These are phyloP conservation scores for Calosoma granatense DNA, from an alignment of 1,140 invertebrate genomes.

Conservation along the genomic window DNA sequence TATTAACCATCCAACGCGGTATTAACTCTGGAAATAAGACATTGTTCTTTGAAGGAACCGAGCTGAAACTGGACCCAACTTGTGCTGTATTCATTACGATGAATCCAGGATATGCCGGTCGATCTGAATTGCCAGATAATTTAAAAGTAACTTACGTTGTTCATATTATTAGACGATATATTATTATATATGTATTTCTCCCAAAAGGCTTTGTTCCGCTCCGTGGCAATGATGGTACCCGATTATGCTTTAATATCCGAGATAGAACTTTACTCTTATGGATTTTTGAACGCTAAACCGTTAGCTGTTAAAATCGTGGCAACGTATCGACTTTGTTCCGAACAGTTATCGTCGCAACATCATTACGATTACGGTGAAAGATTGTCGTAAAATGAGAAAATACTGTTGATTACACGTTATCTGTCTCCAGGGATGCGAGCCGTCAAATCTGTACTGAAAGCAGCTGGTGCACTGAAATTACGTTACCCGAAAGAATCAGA, in stretches of 20 bases:
- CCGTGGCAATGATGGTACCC: constrained; percentile 97
- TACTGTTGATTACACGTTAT: constrained; percentile 10
- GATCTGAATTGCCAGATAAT: constrained; percentile 87
- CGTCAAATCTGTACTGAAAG: constrained; percentile 81
- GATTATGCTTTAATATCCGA: constrained; percentile 93
- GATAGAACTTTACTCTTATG: constrained; percentile 86
- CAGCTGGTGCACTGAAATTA: constrained; percentile 82
- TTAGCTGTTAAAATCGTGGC: constrained; percentile 91
- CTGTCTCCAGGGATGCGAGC: constrained; percentile 59
- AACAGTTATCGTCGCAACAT: constrained; percentile 87
- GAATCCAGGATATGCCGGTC: constrained; percentile 89
- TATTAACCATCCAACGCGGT: constrained; percentile 64
- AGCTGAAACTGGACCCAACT: constrained; percentile 75
- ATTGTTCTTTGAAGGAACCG: constrained; percentile 82
- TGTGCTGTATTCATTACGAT: constrained; percentile 95
- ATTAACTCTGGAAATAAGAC: constrained; percentile 65
- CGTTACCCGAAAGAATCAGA: constrained; percentile 78
- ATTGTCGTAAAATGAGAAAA: neutral
- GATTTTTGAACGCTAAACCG: constrained; percentile 82
- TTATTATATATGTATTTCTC: neutral
- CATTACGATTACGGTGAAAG: constrained; percentile 89
- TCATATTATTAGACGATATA: neutral
- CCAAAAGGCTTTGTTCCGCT: constrained; percentile 74
- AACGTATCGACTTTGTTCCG: constrained; percentile 85
- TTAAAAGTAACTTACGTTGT: constrained; percentile 54